Evolutionary conservation across 2,797 vertebrate species (phyloP).

Genomic region (Huso huso): DNA sequence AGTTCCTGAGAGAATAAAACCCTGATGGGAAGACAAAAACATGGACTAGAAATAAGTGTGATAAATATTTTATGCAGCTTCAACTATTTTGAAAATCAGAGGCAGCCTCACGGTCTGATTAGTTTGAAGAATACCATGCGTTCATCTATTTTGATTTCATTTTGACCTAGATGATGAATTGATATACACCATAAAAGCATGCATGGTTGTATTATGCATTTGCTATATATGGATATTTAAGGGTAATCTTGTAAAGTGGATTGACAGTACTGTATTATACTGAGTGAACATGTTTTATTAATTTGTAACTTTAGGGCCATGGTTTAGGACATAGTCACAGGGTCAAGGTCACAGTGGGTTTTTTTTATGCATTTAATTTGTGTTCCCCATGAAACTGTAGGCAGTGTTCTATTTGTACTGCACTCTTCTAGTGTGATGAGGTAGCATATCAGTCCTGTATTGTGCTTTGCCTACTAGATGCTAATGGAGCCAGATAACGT

Average conservation of each 20-base stretch:
- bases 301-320: too few relatives aligned
- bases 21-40: constrained; percentile 7
- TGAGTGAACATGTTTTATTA: too few relatives aligned
- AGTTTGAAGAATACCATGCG: background rate
- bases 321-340: too few relatives aligned
- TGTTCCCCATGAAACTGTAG: too few relatives aligned
- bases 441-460: background rate
- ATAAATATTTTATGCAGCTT: constrained; percentile 14
- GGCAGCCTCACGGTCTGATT: background rate
- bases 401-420: too few relatives aligned
- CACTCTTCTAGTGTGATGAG: too few relatives aligned
- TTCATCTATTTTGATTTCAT: background rate
- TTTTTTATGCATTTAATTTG: too few relatives aligned
- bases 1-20: constrained; percentile 10
- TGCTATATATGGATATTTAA: too few relatives aligned
- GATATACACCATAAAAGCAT: too few relatives aligned
- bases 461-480: constrained; percentile 60
- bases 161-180: too few relatives aligned
- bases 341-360: too few relatives aligned
- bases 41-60: constrained; percentile 7
- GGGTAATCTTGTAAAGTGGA: background rate
- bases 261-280: background rate
- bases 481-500: constrained; percentile 69
- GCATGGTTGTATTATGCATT: too few relatives aligned
- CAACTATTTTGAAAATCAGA: background rate